Evolutionary conservation across 2,888 invertebrate genomes (phyloP), one percentile per base, ranked within the genome.

Genomic region (Thelaira solivaga): DNA sequence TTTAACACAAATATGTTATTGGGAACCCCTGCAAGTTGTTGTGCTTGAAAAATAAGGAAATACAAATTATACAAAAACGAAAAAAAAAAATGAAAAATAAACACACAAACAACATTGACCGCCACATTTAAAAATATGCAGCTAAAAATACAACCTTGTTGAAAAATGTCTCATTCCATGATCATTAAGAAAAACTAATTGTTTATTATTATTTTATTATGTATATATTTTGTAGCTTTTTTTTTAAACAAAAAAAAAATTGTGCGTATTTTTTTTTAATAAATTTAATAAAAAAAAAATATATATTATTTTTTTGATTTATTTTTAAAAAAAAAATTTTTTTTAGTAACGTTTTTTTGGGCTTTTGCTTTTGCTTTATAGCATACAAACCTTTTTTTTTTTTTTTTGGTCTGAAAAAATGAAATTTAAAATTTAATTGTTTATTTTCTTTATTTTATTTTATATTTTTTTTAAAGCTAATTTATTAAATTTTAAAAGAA

Each of bases 101-200:
- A 49, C 31, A 34, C 16, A 8, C 5, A 13, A 16, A 31, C 26
- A 68, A 53, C 74, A 68, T 62, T 75, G 74, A 68, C 74, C 74
- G 74, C 74, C 67, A 75, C 24, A 61, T 62, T 61, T 61, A 41
- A 67, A 74, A 49, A 64, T 64, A 67, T 43, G 16, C 36, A 51
- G 43, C 39, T 49, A 49, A 47, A 43, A 36, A n/a, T 20, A 18
- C 39, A 68, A 45, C 74, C 74, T 75, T 67, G 55, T 55, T 20
- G 11, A 51, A 55, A 71, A 62, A 71, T 71, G 65, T 67, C 65
- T 67, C 65, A 67, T 74, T 61, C 67, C 61, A 59, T 75, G 74
- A 67, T 53, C 61, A 49, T 74, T 61, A 74, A 64, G 61, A 68
- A 68, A 55, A 68, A 68, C 67, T 53, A 61, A 75, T 55, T 75